Conservation (phyloP, 2,888 invertebrate genomes). For the Girardia tigrina region DNA sequence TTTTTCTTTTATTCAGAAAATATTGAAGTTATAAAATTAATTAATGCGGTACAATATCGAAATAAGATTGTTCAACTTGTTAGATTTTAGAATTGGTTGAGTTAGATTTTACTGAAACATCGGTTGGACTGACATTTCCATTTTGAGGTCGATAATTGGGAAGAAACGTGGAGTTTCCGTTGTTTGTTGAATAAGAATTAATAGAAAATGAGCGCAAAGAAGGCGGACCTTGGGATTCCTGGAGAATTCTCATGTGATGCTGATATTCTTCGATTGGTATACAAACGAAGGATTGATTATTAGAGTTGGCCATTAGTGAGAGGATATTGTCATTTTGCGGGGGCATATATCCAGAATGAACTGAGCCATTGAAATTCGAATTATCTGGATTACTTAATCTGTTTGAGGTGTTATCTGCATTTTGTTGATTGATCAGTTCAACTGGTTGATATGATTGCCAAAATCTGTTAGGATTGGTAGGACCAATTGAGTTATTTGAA, state of each 20-base stretch:
- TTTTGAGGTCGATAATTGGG: background rate
- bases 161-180: background rate
- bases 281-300: background rate
- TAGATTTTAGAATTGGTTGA: background rate
- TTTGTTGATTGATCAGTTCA: slow-evolving; percentile 1
- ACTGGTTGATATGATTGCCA: background rate
- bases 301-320: background rate
- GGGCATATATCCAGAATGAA: background rate
- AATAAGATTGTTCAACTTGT: background rate
- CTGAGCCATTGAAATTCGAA: background rate
- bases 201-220: slow-evolving; percentile 2
- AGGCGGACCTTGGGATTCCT: background rate
- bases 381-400: background rate
- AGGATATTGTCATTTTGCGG: background rate
- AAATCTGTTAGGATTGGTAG: background rate
- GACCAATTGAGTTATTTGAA: background rate
- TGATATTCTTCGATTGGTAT: slow-evolving; percentile 3
- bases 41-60: background rate
- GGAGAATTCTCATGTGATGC: slow-evolving; percentile 1
- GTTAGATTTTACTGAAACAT: slow-evolving; percentile 3
- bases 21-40: background rate
- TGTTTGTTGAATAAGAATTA: slow-evolving; percentile 13
- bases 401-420: background rate
- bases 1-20: background rate
- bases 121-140: slow-evolving; percentile 7